Conservation (phyloP, 2,888 invertebrate genomes). For the Helleia helle region DNA sequence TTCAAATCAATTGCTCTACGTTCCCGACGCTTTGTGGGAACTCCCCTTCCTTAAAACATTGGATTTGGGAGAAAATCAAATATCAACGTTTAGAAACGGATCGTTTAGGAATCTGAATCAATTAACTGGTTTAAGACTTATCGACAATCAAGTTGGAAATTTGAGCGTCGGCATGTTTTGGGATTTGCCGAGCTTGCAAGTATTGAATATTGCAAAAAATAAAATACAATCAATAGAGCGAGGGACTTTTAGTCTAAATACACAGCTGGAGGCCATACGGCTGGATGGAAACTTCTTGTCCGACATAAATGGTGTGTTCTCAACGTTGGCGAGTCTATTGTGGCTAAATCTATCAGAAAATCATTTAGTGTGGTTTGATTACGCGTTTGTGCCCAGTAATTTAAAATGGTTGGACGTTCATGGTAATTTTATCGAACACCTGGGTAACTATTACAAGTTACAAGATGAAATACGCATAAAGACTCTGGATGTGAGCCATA, state of each 20-base stretch:
- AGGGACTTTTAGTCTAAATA: slow-evolving; percentile 87
- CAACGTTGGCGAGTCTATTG: slow-evolving; percentile 86
- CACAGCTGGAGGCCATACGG: slow-evolving; percentile 88
- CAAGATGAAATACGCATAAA: slow-evolving; percentile 87
- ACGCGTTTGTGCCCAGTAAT: slow-evolving; percentile 91
- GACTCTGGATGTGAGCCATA: slow-evolving; percentile 92
- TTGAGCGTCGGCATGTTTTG: slow-evolving; percentile 89
- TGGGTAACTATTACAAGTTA: slow-evolving; percentile 91
- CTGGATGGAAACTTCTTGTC: slow-evolving; percentile 91
- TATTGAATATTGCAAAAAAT: slow-evolving; percentile 91
- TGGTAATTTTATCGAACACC: slow-evolving; percentile 89
- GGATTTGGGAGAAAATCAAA: slow-evolving; percentile 93
- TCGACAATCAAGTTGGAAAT: slow-evolving; percentile 92
- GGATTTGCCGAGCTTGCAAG: slow-evolving; percentile 88
- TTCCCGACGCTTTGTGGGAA: slow-evolving; percentile 88
- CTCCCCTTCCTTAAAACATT: slow-evolving; percentile 88
- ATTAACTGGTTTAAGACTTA: slow-evolving; percentile 88
- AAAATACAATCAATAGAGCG: slow-evolving; percentile 89
- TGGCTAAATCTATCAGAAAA: slow-evolving; percentile 94
- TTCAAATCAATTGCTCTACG: slow-evolving; percentile 86
- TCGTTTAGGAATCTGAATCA: slow-evolving; percentile 90
- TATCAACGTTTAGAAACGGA: slow-evolving; percentile 86
- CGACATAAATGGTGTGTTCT: slow-evolving; percentile 92
- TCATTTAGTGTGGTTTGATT: slow-evolving; percentile 94
- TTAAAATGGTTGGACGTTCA: slow-evolving; percentile 93